Base-by-base conservation (phyloP, 2,113 vertebrate species). In the Brachypodius melanocephalos region DNA sequence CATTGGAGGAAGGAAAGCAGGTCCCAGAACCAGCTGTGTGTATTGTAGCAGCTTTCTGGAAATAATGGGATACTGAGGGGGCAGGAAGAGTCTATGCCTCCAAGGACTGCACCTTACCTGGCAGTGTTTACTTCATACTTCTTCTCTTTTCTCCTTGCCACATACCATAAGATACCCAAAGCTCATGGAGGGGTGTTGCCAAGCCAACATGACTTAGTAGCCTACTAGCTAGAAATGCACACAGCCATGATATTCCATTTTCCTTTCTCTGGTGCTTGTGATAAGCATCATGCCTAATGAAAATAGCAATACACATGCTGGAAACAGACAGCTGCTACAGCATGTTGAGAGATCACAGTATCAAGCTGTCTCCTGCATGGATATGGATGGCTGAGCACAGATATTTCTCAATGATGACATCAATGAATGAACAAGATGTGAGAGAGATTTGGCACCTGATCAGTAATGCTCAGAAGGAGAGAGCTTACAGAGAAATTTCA, bases 71-170 rank as follows among this genome's bases (percentile, higher is more conserved):
- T 13, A 9, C 6, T 1, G 1, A 13, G 5, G 2, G 1, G 1
- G 11, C 0, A 0, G 31, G 36, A 14, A 24, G 65, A 40, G 45
- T 38, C 22, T 3, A 0, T 6, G 2, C 5, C n/a, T 59, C n/a
- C 29, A 52, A 34, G 72, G 51, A 10, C 49, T 22, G 8, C 42
- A 14, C 32, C 40, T 8, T 8, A 49, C 21, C 38, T 40, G 29
- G 1, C 11, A 17, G 2, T 11, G 5, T 25, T 26, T 57, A 4
- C 51, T 51, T 72, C 16, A 31, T 16, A n/a, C 4, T 9, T 80
- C 21, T 36, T 49, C 72, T 65, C 32, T 63, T 77, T 16, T 20
- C 36, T 77, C 26, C 74, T 51, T 77, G 55, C 59, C 54, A 26
- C 12, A 2, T 20, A 29, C 5, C 20, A 11, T 29, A 51, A 52